A percentile compares a stretch with the other conserved stretches of the same genome.
Conservation (phyloP, 2,888 invertebrate species). For the Apantesis nais region DNA sequence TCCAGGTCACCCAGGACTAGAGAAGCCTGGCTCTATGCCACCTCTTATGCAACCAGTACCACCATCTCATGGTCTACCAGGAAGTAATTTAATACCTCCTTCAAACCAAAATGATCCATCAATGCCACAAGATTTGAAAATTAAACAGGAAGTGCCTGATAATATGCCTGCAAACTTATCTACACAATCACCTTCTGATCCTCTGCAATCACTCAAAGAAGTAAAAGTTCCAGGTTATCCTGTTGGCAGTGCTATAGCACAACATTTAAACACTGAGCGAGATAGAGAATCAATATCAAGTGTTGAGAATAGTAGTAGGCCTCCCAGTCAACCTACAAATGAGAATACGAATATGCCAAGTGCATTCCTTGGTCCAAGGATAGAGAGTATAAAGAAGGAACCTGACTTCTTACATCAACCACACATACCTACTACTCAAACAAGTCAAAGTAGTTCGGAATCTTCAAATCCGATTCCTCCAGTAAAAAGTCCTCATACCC, state of each 20-base stretch:
- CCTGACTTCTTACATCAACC: conserved; percentile 87
- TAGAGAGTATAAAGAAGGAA: conserved; percentile 91
- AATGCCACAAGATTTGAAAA: conserved; percentile 83
- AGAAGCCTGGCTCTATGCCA: conserved; percentile 74
- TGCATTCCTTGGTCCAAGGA: conserved; percentile 87
- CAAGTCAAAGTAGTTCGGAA: conserved; percentile 79
- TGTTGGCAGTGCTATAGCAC: conserved; percentile 82
- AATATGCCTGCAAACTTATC: conserved; percentile 81
- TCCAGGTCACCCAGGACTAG: conserved; percentile 71
- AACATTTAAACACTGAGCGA: conserved; percentile 80
- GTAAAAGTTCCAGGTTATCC: conserved; percentile 92
- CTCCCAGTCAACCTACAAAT: conserved; percentile 80
- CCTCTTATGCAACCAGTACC: conserved; percentile 76
- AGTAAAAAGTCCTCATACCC: conserved; percentile 84
- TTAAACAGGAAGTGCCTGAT: conserved; percentile 84
- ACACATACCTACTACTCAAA: conserved; percentile 76
- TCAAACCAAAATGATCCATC: conserved; percentile 74
- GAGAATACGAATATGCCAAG: conserved; percentile 80
- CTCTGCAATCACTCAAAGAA: conserved; percentile 91
- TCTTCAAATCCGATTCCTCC: conserved; percentile 82
- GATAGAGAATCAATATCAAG: conserved; percentile 80
- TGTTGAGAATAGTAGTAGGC: conserved; percentile 79
- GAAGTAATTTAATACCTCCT: conserved; percentile 65
- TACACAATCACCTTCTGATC: conserved; percentile 87
- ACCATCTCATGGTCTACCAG: conserved; percentile 67